Conservation (phyloP, 2,113 vertebrate genomes). For the Columba livia region DNA sequence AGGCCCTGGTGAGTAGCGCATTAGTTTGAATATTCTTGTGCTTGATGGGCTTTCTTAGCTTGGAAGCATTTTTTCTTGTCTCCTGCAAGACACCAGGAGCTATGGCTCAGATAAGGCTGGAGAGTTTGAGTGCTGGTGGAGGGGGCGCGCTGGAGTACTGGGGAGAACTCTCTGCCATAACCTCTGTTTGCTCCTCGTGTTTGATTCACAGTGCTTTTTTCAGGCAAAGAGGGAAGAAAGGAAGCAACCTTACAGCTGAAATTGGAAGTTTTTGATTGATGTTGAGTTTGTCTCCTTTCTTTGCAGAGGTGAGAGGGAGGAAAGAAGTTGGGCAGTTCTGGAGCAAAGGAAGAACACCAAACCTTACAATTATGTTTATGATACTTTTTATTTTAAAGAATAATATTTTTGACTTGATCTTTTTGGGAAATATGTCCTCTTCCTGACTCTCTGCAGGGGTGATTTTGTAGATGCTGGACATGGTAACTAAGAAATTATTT, state of each 20-base stretch:
- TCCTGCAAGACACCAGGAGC: not conserved
- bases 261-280: not conserved
- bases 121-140: not conserved
- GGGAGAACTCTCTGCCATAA: not conserved
- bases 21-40: not conserved
- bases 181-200: not conserved
- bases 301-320: not conserved
- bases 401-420: not conserved
- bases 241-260: not conserved
- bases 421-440: not conserved
- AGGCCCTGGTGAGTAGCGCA: constrained; percentile 82
- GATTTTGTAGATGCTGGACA: not conserved
- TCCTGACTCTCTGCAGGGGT: not conserved
- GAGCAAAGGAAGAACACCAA: not conserved
- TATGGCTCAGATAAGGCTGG: not conserved
- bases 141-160: not conserved
- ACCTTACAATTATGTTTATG: not conserved
- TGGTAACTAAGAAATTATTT: not conserved
- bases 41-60: not conserved
- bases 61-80: not conserved
- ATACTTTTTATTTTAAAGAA: not conserved
- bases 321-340: not conserved
- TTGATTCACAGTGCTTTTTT: not conserved
- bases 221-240: not conserved
- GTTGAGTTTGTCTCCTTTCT: not conserved